A percentile compares a stretch with the other conserved stretches of the same genome.
These are phyloP conservation scores for Molanna angustata DNA, from an alignment of 2,888 invertebrate genomes.

Conservation along the genomic window DNA sequence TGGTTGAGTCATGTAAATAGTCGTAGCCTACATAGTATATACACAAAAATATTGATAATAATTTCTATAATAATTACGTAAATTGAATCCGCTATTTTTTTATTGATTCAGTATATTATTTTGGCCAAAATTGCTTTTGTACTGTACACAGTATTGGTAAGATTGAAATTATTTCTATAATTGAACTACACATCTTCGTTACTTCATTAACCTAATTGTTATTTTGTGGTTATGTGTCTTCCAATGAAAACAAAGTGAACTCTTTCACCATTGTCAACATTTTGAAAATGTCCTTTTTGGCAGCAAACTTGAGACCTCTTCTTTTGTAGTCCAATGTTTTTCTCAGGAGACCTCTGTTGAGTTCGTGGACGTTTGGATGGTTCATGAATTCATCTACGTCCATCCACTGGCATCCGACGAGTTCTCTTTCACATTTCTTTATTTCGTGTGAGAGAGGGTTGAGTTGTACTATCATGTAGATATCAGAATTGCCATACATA, in stretches of 20 bases:
- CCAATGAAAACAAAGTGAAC: constrained; percentile 40
- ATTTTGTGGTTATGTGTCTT: constrained; percentile 2
- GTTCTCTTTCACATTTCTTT: constrained; percentile 70
- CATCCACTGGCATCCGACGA: constrained; percentile 81
- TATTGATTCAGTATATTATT: no score
- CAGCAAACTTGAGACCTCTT: constrained; percentile 59
- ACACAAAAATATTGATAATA: no score
- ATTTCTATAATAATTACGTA: no score
- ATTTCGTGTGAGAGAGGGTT: constrained; percentile 63
- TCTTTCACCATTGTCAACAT: constrained; percentile 41
- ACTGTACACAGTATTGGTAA: no score
- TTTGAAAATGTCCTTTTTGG: constrained; percentile 47
- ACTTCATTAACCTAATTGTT: no score
- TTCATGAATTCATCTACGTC: constrained; percentile 66
- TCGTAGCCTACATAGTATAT: no score
- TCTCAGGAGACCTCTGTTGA: constrained; percentile 65
- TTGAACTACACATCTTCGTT: no score
- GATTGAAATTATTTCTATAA: no score
- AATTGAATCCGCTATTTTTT: no score
- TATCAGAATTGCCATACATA: constrained; percentile 80
- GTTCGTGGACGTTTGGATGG: constrained; percentile 70
- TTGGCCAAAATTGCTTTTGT: no score
- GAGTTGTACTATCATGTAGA: constrained; percentile 77
- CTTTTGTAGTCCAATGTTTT: constrained; percentile 65
- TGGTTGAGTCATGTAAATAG: no score